Conservation (phyloP, 2,113 vertebrate species). For the Empidonax traillii region DNA sequence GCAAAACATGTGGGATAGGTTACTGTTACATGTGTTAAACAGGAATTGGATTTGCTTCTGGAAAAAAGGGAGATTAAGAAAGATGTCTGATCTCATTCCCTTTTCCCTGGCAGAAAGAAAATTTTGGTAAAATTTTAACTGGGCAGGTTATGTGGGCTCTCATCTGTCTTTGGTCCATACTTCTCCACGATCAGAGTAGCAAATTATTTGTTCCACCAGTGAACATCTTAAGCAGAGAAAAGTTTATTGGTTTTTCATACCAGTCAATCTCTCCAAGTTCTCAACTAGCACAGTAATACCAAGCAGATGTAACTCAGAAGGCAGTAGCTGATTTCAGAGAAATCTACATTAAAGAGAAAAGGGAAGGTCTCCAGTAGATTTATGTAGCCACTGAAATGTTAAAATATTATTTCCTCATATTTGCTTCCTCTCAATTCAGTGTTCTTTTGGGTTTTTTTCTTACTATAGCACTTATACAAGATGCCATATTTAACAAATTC, state of each 20-base stretch:
- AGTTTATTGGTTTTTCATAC: not conserved
- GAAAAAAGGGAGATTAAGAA: slow-evolving; percentile 6
- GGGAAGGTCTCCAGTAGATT: not conserved
- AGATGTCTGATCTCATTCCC: not conserved
- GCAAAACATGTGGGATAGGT: slow-evolving; percentile 31
- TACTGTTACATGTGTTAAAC: slow-evolving; percentile 46
- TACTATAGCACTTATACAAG: not conserved
- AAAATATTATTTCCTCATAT: not conserved
- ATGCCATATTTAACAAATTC: not conserved
- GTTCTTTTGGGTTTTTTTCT: not conserved
- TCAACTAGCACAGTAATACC: not conserved
- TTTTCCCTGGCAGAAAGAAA: not conserved
- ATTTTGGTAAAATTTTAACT: not conserved
- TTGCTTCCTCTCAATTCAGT: not conserved
- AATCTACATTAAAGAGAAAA: not conserved
- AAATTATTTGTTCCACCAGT: not conserved
- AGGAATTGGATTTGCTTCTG: slow-evolving; percentile 38
- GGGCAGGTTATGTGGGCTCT: not conserved
- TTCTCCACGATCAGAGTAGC: not conserved
- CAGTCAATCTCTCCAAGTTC: not conserved
- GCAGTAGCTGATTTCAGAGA: not conserved
- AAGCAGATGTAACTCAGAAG: not conserved
- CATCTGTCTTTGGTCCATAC: not conserved
- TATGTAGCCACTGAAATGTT: not conserved
- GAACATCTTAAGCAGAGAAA: not conserved